A percentile compares a stretch with the other conserved stretches of the same genome.
These are phyloP conservation scores for Bembecia ichneumoniformis DNA, from an alignment of 2,888 invertebrate species.

Conservation along the genomic window DNA sequence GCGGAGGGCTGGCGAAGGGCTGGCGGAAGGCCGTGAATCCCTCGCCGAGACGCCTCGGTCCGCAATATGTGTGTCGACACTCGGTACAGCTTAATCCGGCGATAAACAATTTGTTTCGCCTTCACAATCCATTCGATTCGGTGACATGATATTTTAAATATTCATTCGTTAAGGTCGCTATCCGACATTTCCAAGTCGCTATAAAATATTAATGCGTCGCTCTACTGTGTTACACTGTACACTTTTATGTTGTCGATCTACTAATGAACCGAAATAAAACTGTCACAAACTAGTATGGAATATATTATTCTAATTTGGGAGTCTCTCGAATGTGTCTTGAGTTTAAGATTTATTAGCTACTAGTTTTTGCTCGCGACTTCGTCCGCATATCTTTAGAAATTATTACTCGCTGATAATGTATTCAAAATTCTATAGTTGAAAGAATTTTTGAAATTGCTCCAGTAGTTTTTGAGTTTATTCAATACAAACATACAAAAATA, in stretches of 20 bases:
- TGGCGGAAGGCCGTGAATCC: slow-evolving; percentile 17
- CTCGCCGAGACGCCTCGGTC: slow-evolving; percentile 23
- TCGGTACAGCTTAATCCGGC: slow-evolving; percentile 48
- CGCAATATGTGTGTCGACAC: slow-evolving; percentile 52
- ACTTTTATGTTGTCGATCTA: slow-evolving; percentile 7
- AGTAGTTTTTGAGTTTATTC: no score
- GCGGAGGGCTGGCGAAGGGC: no score
- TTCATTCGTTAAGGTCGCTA: slow-evolving; percentile 43
- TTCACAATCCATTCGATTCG: slow-evolving; percentile 47
- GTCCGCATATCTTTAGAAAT: no score
- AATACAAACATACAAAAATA: no score
- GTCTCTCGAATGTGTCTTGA: not conserved
- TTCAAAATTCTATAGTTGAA: no score
- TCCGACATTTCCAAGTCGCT: slow-evolving; percentile 27
- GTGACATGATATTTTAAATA: slow-evolving; percentile 46
- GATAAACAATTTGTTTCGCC: slow-evolving; percentile 61
- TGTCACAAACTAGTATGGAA: slow-evolving; percentile 7
- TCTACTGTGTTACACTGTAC: slow-evolving; percentile 3
- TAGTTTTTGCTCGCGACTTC: no score
- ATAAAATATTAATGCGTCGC: slow-evolving; percentile 18
- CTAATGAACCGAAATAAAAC: slow-evolving; percentile 9
- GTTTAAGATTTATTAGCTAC: slow-evolving; percentile 7
- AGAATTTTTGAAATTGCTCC: no score
- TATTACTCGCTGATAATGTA: no score
- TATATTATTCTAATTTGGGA: slow-evolving; percentile 16